Evolutionary conservation across 2,888 invertebrate species (phyloP).

Genomic region (Ceriagrion tenellum): DNA sequence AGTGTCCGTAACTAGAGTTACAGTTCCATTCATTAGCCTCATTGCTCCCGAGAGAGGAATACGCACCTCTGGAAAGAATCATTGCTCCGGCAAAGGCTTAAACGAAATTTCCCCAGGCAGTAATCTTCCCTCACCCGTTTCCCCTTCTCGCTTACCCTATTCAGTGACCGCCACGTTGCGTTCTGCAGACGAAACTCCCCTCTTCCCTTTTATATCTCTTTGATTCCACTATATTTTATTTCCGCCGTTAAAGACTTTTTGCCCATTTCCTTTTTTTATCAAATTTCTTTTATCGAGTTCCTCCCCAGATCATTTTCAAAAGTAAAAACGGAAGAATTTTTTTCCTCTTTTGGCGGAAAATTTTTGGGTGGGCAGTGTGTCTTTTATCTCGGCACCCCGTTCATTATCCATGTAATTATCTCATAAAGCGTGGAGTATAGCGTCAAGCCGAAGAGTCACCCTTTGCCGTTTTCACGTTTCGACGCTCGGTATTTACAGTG

Average conservation of each 20-base stretch:
- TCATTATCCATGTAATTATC: slow-evolving; percentile 14
- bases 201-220: neutral
- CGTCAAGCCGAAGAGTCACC: neutral
- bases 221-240: neutral
- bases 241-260: neutral
- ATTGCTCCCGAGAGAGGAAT: neutral
- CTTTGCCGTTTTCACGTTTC: neutral
- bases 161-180: neutral
- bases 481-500: neutral
- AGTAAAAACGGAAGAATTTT: neutral
- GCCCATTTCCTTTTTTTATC: neutral
- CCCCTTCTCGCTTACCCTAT: neutral
- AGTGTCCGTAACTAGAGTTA: neutral
- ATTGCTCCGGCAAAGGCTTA: neutral
- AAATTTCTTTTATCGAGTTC: neutral
- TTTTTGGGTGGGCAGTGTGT: neutral
- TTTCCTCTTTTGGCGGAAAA: neutral
- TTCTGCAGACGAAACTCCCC: neutral
- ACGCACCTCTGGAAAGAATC: neutral
- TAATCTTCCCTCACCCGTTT: neutral
- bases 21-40: neutral
- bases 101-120: neutral
- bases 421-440: neutral
- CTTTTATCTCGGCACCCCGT: neutral
- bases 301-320: neutral